Evolutionary conservation across 1,140 invertebrate species (phyloP).

Genomic region (Aphis gossypii): DNA sequence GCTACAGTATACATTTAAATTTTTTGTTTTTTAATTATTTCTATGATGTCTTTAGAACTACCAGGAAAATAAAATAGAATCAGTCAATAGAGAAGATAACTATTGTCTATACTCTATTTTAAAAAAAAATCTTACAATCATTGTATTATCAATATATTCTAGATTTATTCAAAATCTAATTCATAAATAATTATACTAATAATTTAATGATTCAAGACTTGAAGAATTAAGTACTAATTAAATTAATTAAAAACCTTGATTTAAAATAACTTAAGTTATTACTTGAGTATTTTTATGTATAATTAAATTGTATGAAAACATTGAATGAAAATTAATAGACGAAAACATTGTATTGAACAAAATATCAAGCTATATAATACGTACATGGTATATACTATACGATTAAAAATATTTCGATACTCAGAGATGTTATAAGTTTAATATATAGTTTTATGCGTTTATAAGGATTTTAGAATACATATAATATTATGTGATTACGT

Average conservation of each 20-base stretch:
- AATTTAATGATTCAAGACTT: neutral
- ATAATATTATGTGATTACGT: neutral
- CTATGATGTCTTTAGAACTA: too few species aligned
- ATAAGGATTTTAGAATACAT: neutral
- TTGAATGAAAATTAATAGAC: neutral
- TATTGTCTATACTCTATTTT: too few species aligned
- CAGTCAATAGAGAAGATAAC: too few species aligned
- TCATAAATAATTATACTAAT: neutral
- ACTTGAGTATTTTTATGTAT: neutral
- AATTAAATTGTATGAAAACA: neutral
- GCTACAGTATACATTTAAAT: too few species aligned
- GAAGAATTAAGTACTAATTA: neutral
- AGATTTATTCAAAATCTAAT: too few species aligned
- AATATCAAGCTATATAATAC: neutral
- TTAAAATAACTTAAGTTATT: too few species aligned
- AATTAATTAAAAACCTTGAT: neutral
- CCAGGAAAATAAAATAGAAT: too few species aligned
- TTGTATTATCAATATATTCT: too few species aligned
- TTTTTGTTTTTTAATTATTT: too few species aligned
- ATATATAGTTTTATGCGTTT: neutral
- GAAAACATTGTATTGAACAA: neutral
- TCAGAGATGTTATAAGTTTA: neutral
- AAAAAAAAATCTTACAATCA: too few species aligned
- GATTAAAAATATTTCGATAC: neutral
- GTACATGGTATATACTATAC: neutral